Conservation (phyloP, 2,888 invertebrate species). For the Noctua pronuba region DNA sequence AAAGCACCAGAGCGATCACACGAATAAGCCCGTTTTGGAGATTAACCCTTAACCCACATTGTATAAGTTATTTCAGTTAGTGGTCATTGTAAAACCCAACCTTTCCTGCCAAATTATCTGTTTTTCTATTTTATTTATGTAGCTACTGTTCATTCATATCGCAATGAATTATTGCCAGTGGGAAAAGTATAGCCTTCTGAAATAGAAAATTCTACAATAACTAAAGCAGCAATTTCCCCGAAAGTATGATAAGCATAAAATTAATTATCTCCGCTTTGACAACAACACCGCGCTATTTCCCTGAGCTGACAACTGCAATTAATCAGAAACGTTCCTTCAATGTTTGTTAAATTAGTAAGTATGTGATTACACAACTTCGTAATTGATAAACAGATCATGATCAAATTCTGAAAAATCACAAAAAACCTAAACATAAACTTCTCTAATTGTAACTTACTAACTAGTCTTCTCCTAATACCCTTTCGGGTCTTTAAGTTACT, state of each 20-base stretch:
- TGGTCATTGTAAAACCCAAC: not conserved
- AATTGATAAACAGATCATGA: not conserved
- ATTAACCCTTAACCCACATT: not conserved
- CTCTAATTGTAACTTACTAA: too few relatives aligned
- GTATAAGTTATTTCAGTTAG: not conserved
- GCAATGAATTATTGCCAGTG: not conserved
- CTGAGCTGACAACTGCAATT: conserved; percentile 22
- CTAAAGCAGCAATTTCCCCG: not conserved
- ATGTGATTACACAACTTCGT: not conserved
- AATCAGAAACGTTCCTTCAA: conserved; percentile 11
- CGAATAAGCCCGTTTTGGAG: too few relatives aligned
- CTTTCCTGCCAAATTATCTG: not conserved
- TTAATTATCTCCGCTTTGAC: conserved; percentile 9
- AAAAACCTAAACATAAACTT: too few relatives aligned
- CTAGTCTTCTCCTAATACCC: too few relatives aligned
- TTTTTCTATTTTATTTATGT: not conserved
- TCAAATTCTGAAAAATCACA: not conserved
- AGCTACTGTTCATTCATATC: not conserved
- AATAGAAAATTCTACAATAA: not conserved
- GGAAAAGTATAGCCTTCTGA: not conserved
- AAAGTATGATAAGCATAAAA: not conserved
- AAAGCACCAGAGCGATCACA: too few relatives aligned
- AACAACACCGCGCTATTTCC: conserved; percentile 17
- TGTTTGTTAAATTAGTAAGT: not conserved
- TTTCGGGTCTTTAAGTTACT: too few relatives aligned